Evolutionary conservation across 2,113 vertebrate genomes (phyloP), one percentile per base, ranked within the genome.

Genomic region (Laticauda colubrina): DNA sequence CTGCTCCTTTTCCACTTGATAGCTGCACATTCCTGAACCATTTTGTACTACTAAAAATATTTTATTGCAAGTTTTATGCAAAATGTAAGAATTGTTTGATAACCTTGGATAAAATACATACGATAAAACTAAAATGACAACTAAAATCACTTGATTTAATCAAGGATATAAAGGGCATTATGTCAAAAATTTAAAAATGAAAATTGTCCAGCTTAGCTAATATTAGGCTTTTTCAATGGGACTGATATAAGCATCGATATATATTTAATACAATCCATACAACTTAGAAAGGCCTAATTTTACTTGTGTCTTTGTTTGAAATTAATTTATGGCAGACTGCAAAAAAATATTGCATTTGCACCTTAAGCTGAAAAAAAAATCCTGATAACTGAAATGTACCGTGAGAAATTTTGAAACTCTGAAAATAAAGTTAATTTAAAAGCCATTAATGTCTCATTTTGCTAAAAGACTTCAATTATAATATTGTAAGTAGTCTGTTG

Each of bases 391-490:
- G 93, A 95, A 96, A 81, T 95, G 87, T 96, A 96, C 95, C 96
- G 87, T 97, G 97, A 87, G 88, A 92, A 51, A 59, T 96, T 97
- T 97, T 97, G 96, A 91, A 97, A 97, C 94, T 92, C 92, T 95
- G 91, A 95, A 95, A 98, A 97, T 98, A 97, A 98, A 98, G 91
- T 94, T 97, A 92, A 97, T 97, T 96, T 94, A 93, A 94, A 96
- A 94, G 10, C 34, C 94, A 92, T 85, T 92, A 90, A 1, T 87
- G n/a, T 95, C 0, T 94, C 43, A 94, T 92, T 95, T 24, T 93
- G 23, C 95, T 89, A 89, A 94, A 90, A 61, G 26, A 92, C 14
- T 61, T 90, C 15, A n/a, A 0, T 20, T 59, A 94, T 34, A 61
- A 12, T 45, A 89, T 61, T 53, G 75, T 88, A 43, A 8, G 0